Percentiles rank a stretch among this genome's conserved stretches.
Conservation (phyloP, 2,888 invertebrate genomes). For the Drosophila mayaguana region DNA sequence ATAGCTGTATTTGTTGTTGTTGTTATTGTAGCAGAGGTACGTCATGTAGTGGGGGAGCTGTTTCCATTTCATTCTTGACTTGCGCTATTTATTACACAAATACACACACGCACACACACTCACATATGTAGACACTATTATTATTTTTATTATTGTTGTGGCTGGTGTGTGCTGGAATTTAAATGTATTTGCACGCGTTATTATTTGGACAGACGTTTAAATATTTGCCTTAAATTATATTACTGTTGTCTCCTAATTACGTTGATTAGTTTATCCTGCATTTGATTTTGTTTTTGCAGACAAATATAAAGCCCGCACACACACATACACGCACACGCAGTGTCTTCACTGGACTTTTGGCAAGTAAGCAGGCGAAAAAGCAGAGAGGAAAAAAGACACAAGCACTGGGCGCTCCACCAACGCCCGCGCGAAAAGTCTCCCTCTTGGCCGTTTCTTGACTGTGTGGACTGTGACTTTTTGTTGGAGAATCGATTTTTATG, state of each 20-base stretch:
- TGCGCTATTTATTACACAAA: constrained; percentile 64
- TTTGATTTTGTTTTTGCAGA: constrained; percentile 32
- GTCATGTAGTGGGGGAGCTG: constrained; percentile 43
- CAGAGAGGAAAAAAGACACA: constrained; percentile 18
- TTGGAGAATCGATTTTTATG: constrained; percentile 83
- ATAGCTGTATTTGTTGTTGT: constrained; percentile 7
- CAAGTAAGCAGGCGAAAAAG: constrained; percentile 54
- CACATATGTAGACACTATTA: constrained; percentile 39
- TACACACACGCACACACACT: constrained; percentile 15
- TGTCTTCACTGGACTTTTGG: constrained; percentile 51
- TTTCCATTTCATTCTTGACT: constrained; percentile 79
- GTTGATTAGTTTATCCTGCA: constrained; percentile 50
- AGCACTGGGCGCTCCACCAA: constrained; percentile 60
- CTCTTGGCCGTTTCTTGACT: constrained; percentile 35
- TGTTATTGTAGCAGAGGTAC: constrained; percentile 30
- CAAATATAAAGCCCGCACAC: constrained; percentile 33
- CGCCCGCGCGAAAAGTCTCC: constrained; percentile 73
- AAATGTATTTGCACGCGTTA: constrained; percentile 56
- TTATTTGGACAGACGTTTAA: constrained; percentile 33
- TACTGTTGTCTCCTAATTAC: constrained; percentile 54
- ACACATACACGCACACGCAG: constrained; percentile 16
- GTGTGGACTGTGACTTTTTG: constrained; percentile 69
- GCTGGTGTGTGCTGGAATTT: constrained; percentile 58
- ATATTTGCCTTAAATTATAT: constrained; percentile 70
- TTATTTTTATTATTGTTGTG: constrained; percentile 45